Evolutionary conservation across 64 coral and sea anemone species (phyloP).

Genomic region (Stichodactyla mertensii): DNA sequence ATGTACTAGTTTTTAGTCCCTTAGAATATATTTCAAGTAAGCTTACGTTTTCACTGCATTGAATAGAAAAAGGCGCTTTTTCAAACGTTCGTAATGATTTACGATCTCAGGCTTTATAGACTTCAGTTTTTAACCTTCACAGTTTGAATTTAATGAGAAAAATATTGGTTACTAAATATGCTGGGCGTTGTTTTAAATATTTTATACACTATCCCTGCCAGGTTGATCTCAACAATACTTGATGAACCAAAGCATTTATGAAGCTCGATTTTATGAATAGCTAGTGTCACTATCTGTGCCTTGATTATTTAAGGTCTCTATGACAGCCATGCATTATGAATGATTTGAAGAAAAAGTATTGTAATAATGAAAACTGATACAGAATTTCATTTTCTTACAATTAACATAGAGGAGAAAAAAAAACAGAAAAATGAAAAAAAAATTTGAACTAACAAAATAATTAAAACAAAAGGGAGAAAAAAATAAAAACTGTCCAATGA

Average conservation of each 20-base stretch:
- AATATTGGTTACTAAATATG: neutral
- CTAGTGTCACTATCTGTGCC: neutral
- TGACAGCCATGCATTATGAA: conserved; percentile 2
- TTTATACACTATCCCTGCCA: neutral
- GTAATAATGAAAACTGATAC: neutral
- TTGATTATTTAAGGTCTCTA: neutral
- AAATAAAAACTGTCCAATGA: too few relatives aligned
- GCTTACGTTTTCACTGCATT: neutral
- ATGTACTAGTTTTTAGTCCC: too few relatives aligned
- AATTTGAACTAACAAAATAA: neutral
- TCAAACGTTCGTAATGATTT: neutral
- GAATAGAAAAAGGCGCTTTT: neutral
- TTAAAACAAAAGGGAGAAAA: neutral
- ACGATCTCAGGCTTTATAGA: neutral
- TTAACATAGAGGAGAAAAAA: too few relatives aligned
- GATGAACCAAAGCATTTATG: neutral
- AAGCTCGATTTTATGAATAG: neutral
- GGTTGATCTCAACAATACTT: neutral
- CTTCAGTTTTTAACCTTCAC: neutral
- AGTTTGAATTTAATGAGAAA: conserved; percentile 15
- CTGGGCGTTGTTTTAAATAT: neutral
- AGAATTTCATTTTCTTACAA: neutral
- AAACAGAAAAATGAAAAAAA: too few relatives aligned
- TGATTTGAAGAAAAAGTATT: neutral
- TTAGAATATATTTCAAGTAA: neutral